phyloP scores from a whole-genome alignment of 2,797 vertebrate genomes.

The Hydrolagus colliei region DNA sequence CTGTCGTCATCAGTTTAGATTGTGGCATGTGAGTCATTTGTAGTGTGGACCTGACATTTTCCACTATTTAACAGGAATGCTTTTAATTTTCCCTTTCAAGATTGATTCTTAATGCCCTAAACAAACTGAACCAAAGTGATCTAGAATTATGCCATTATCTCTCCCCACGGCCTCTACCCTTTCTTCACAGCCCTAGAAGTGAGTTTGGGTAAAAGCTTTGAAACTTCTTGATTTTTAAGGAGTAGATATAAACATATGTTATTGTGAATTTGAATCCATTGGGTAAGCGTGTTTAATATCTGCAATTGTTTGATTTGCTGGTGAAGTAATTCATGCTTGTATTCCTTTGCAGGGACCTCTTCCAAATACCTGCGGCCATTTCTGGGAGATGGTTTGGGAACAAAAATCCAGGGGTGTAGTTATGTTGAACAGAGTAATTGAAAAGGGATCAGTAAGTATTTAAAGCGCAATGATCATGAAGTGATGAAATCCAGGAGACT shows the following conservation, averaged over 20 bases:
- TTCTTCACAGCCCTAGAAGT: background rate
- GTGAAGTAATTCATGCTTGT: slow-evolving; percentile 33
- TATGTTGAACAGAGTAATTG: slow-evolving; percentile 95
- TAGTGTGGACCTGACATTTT: background rate
- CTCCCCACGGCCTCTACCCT: no score
- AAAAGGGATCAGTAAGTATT: slow-evolving; percentile 92
- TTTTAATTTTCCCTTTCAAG: background rate
- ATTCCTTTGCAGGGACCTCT: slow-evolving; percentile 75
- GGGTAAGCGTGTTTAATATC: background rate
- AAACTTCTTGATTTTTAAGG: background rate
- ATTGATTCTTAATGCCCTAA: background rate
- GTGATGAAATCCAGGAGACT: no score
- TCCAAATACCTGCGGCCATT: slow-evolving; percentile 92
- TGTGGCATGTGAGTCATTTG: no score
- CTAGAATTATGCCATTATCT: no score
- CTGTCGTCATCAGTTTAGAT: no score
- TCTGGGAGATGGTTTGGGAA: slow-evolving; percentile 99
- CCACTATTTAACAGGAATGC: background rate
- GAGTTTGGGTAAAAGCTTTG: background rate
- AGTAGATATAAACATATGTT: no score
- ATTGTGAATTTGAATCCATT: no score
- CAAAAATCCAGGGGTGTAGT: slow-evolving; percentile 85
- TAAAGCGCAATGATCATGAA: background rate
- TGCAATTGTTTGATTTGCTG: background rate
- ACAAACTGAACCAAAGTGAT: no score